Base-by-base conservation (phyloP, 2,888 invertebrate species). In the Odontocerum albicorne region DNA sequence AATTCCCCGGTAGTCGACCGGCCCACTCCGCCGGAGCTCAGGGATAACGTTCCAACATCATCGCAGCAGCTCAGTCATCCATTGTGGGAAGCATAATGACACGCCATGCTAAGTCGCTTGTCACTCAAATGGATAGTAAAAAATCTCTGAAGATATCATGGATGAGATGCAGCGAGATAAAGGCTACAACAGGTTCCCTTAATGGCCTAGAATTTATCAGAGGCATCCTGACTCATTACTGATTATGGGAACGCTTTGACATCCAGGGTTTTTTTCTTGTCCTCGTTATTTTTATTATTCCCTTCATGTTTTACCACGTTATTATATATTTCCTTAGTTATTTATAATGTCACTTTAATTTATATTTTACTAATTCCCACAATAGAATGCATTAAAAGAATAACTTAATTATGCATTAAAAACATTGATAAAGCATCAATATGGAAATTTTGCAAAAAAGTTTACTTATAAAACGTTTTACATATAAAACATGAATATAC, bases 181-280 rank as follows among this genome's bases (percentile, higher is more conserved):
- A 55, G 47, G 27, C 36, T 42, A 58, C 58, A 59, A 59, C 59
- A 52, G 59, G 59, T 59, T 59, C 45, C 32, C 47, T 35, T 55
- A 59, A 59, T 59, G 59, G 51, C 38, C 32, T 17, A 51, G 51
- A 44, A 59, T 59, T 55, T 59, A 55, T 59, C 59, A 59, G 42
- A 47, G 54, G 43, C 55, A 40, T 54, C 55, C 49, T 43, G 52
- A 44, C 51, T 57, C 57, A 49, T 53, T 57, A 57, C 53, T 31
- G 49, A 44, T 47, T 53, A 57, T 57, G 57, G 57, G 57, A 57
- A 57, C 57, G 43, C 32, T 53, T 27, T 47, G 51, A 52, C 51
- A 42, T 46, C 39, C 50, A 43, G 27, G 21, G 16, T 15, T 27
- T 39, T 39, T 44, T 45, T 46, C n/a, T n/a, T n/a, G n/a, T n/a